Conservation (phyloP, 2,113 vertebrate species). For the Gopherus evgoodei region DNA sequence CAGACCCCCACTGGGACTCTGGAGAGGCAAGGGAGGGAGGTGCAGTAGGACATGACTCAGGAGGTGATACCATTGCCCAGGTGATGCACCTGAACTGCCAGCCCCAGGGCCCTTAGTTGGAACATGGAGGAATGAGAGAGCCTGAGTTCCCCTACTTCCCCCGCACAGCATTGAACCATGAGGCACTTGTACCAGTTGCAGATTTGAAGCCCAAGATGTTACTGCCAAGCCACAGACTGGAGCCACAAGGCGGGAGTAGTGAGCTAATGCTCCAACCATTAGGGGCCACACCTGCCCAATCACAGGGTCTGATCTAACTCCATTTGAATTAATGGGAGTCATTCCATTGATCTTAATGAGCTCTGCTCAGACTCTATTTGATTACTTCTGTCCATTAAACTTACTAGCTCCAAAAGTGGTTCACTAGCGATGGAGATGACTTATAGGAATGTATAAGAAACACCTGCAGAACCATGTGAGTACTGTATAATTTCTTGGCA, state of each 20-base stretch:
- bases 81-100: neutral
- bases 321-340: neutral
- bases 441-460: neutral
- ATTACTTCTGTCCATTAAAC: neutral
- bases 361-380: neutral
- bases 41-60: too few species aligned
- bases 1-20: too few species aligned
- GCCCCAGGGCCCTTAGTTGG: neutral
- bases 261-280: neutral
- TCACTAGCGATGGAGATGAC: neutral
- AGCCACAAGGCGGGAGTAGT: neutral
- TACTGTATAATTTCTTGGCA: neutral
- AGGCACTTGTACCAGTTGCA: too few species aligned
- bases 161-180: too few species aligned
- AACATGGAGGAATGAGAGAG: neutral
- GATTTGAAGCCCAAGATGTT: too few species aligned
- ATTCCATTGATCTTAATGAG: neutral
- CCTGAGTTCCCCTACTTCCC: neutral
- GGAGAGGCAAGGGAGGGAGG: neutral
- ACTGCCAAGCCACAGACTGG: too few species aligned
- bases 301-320: neutral
- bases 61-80: too few species aligned
- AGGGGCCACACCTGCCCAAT: neutral
- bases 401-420: accelerated
- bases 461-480: neutral